Conservation (phyloP, 1,140 invertebrate species). For the Ptiloglossa arizonensis region DNA sequence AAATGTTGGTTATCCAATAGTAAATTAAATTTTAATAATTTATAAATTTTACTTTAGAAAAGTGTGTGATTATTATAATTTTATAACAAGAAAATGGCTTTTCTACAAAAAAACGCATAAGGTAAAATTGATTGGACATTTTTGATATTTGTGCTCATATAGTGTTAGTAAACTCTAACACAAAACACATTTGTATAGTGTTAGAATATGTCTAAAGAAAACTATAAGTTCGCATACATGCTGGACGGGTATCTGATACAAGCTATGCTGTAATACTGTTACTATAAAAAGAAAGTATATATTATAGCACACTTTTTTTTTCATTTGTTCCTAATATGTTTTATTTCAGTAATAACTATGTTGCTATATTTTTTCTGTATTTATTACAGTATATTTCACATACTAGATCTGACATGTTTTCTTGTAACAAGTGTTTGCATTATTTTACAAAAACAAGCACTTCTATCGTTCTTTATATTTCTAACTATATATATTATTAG, state of each 20-base stretch:
- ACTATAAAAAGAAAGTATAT: not conserved
- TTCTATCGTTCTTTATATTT: too few relatives aligned
- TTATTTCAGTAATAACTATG: not conserved
- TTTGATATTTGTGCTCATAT: constrained; percentile 1
- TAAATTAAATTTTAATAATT: not conserved
- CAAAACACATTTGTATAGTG: not conserved
- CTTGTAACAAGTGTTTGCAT: not conserved
- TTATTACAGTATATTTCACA: not conserved
- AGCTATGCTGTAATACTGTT: constrained; percentile 16
- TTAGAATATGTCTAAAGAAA: not conserved
- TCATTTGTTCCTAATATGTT: constrained; percentile 1
- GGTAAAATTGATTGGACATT: not conserved
- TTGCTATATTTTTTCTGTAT: not conserved
- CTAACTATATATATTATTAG: too few relatives aligned
- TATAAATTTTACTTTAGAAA: not conserved
- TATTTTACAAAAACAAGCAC: not conserved
- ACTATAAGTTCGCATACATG: constrained; percentile 7
- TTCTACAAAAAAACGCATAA: not conserved
- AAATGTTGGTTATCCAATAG: constrained; percentile 5
- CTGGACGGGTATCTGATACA: constrained; percentile 65
- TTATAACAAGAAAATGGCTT: not conserved
- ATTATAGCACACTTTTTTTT: constrained; percentile 22
- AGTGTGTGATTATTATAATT: constrained; percentile 8
- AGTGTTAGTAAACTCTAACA: not conserved
- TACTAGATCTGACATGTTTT: not conserved